Percentiles rank a stretch among this genome's conserved stretches.
phyloP scores from a whole-genome alignment of 64 coral and sea anemone genomes.

The Anthopleura sola region DNA sequence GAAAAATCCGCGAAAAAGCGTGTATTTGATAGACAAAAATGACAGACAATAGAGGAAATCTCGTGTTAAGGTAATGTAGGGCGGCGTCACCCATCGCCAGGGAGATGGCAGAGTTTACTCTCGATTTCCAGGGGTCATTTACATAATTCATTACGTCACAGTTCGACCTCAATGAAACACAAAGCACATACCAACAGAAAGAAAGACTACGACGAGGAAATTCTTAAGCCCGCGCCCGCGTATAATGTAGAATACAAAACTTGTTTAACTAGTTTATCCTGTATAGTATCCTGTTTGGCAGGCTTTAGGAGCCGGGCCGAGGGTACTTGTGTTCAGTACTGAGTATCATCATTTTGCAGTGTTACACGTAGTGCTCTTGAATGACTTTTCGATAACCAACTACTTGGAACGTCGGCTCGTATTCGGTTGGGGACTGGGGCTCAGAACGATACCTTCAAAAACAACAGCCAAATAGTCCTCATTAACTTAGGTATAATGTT shows the following conservation, averaged over 20 bases:
- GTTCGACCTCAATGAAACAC: no score
- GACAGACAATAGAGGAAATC: no score
- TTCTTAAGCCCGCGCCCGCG: neutral
- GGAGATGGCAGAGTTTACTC: no score
- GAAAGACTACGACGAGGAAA: neutral
- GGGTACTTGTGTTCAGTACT: no score
- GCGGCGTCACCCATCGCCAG: no score
- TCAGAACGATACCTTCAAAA: constrained; percentile 3
- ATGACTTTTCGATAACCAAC: constrained; percentile 12
- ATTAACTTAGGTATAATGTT: no score
- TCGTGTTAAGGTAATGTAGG: no score
- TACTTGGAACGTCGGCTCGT: neutral
- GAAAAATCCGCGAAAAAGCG: no score
- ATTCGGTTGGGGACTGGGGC: neutral
- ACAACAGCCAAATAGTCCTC: neutral
- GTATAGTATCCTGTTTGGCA: neutral
- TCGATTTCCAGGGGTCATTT: no score
- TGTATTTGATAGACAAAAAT: no score
- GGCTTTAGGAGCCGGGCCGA: neutral
- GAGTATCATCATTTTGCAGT: neutral
- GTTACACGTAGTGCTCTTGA: constrained; percentile 4
- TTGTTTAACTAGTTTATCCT: neutral
- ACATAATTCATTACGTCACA: no score
- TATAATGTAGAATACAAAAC: neutral
- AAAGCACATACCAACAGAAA: neutral